Percentiles rank a stretch among this genome's conserved stretches.
These are phyloP conservation scores for Notarius lentiginosus DNA, from an alignment of 2,113 vertebrate genomes.

Conservation along the genomic window DNA sequence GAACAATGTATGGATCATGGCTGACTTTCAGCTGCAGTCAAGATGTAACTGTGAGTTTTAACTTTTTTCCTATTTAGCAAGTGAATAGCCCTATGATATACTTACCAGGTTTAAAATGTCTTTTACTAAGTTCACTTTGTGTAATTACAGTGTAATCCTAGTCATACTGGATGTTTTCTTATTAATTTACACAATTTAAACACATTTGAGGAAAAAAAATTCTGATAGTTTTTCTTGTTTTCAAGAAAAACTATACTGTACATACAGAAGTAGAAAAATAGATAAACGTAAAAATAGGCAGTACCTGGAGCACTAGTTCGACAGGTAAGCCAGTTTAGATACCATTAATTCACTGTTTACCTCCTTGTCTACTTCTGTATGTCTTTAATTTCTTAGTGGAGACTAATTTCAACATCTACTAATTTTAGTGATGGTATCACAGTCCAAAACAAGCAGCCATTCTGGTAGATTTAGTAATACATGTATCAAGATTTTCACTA, in stretches of 20 bases:
- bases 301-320: not conserved
- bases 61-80: not conserved
- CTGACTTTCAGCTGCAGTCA: constrained; percentile 82
- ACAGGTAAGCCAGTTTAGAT: not conserved
- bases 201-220: not conserved
- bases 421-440: too few species aligned
- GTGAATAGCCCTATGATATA: not conserved
- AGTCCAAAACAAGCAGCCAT: too few species aligned
- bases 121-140: not conserved
- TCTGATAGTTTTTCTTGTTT: too few species aligned
- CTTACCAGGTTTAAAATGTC: not conserved
- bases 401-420: too few species aligned
- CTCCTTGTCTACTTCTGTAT: too few species aligned
- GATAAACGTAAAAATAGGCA: not conserved
- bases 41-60: constrained; percentile 74
- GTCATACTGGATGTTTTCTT: not conserved
- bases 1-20: constrained; percentile 81
- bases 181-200: not conserved
- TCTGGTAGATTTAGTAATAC: too few species aligned
- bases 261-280: not conserved
- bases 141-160: not conserved
- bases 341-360: too few species aligned
- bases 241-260: not conserved
- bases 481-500: too few species aligned
- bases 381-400: too few species aligned